Evolutionary conservation across 1,140 invertebrate species (phyloP), one percentile per base, ranked within the genome.

Genomic region (Neocloeon triangulifer): DNA sequence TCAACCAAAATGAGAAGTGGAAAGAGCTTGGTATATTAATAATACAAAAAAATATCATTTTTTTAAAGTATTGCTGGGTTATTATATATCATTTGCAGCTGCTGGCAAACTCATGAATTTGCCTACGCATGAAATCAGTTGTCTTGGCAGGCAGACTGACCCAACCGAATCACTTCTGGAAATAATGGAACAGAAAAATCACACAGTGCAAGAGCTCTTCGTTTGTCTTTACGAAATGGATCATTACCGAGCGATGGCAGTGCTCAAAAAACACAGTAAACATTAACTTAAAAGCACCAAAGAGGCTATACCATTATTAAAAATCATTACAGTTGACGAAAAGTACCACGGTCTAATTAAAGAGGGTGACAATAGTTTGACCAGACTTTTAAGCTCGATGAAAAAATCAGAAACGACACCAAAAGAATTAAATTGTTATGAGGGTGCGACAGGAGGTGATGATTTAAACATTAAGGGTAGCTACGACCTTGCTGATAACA

Each of bases 1-100:
- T 88, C 25, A 80, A 88, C 51, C 54, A 68, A 27, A 67, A 78
- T 45, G 62, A 77, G 37, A 62, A 66, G 41, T 88, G 81, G 81
- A 66, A 72, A 46, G 64, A 72, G 43, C 49, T 88, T 38, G 73
- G 69, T 41, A 44, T n/a, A n/a, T n/a, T n/a, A n/a, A n/a, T n/a
- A 38, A 29, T 26, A 12, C 18, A 16, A 15, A 25, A 23, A 12
- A 10, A 16, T 14, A 14, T 33, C 12, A 34, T 32, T 34, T 34
- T 31, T 14, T 34, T n/a, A n/a, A n/a, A n/a, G n/a, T n/a, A n/a
- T n/a, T 32, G 19, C 6, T 5, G 6, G 6, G 9, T 34, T 7
- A 19, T 7, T 9, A 18, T 7, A 14, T 5, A 12, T 5, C 12
- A 16, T 16, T 4, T 21, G 18, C 14, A 5, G 9, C 28, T 37